Conservation (phyloP, 2,797 vertebrate species). For the Sylvia borin region DNA sequence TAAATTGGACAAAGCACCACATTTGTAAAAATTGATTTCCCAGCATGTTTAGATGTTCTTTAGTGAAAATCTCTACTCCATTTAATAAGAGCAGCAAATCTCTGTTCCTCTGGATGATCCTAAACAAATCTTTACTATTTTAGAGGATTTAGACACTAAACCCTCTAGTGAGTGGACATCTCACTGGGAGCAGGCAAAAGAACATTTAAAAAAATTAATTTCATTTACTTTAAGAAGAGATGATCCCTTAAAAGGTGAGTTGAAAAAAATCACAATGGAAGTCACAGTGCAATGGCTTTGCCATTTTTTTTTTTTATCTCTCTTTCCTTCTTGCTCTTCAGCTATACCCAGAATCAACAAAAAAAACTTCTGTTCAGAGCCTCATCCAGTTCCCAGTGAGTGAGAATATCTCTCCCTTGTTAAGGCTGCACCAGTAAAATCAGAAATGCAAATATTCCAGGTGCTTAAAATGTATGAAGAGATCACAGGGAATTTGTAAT, state of each 20-base stretch:
- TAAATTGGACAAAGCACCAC: not conserved
- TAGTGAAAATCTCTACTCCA: not conserved
- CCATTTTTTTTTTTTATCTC: not conserved
- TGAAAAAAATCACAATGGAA: not conserved
- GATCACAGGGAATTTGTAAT: conserved; percentile 1
- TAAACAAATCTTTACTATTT: not conserved
- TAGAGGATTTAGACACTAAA: not conserved
- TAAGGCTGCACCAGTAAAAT: not conserved
- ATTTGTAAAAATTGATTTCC: not conserved
- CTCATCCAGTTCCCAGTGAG: not conserved
- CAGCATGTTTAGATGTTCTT: not conserved
- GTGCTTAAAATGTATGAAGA: conserved; percentile 19
- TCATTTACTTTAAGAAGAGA: not conserved
- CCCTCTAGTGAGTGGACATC: no score
- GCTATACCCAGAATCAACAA: not conserved
- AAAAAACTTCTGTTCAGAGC: not conserved
- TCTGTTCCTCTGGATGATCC: not conserved
- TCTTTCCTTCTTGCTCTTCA: not conserved
- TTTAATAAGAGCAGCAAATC: conserved; percentile 1
- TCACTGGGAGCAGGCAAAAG: not conserved
- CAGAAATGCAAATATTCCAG: conserved; percentile 15
- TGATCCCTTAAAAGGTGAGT: not conserved
- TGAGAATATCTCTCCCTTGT: not conserved
- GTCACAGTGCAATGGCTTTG: not conserved
- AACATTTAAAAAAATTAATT: not conserved